phyloP scores from a whole-genome alignment of 2,888 invertebrate species.

The Troglohyphantes excavatus region DNA sequence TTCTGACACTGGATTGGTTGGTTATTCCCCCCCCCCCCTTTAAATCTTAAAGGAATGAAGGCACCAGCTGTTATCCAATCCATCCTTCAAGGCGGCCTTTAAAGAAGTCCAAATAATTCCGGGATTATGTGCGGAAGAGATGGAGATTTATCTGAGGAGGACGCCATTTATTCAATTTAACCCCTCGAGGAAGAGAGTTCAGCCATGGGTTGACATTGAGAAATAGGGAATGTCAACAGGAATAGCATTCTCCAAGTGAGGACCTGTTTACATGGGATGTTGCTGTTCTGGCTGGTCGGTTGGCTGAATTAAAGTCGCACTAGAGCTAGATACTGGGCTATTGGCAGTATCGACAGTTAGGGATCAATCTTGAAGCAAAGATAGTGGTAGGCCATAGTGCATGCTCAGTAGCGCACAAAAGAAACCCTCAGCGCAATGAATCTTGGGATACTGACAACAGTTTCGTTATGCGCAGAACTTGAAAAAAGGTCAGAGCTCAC shows the following conservation, averaged over 20 bases:
- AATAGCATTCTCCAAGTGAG: neutral
- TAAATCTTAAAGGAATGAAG: conserved; percentile 56
- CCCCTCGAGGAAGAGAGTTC: neutral
- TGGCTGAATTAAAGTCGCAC: too few relatives aligned
- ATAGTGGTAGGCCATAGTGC: too few relatives aligned
- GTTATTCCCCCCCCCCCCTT: neutral
- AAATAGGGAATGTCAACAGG: neutral
- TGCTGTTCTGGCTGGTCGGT: too few relatives aligned
- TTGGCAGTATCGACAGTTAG: too few relatives aligned
- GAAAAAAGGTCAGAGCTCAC: too few relatives aligned
- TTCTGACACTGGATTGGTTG: conserved; percentile 21
- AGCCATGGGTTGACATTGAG: neutral
- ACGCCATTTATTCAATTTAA: neutral
- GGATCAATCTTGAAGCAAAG: too few relatives aligned
- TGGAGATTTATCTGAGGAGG: neutral
- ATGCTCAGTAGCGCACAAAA: too few relatives aligned
- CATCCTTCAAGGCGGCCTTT: conserved; percentile 40
- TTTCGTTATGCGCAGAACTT: too few relatives aligned
- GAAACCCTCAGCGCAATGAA: too few relatives aligned
- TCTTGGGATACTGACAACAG: too few relatives aligned
- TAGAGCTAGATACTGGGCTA: too few relatives aligned
- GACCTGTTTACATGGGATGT: too few relatives aligned
- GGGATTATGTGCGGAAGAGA: conserved; percentile 13
- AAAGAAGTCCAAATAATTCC: conserved; percentile 18
- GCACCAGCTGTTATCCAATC: conserved; percentile 52